These are phyloP conservation scores for Drosophila arawakana DNA, from an alignment of 1,140 invertebrate genomes.

Conservation along the genomic window DNA sequence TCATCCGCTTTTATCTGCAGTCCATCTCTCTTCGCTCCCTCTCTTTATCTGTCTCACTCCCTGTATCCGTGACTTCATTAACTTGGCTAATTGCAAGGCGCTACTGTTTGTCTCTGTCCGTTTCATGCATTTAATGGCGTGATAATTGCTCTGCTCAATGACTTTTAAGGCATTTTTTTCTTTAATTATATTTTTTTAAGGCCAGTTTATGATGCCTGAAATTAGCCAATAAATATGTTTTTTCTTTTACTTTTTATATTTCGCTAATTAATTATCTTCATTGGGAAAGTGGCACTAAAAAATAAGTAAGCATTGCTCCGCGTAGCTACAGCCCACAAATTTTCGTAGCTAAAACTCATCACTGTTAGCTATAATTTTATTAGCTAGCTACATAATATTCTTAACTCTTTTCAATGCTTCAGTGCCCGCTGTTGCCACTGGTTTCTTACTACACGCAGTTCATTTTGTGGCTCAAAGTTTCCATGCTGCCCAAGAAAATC, in stretches of 20 bases:
- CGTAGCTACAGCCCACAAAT: too few species aligned
- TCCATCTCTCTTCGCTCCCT: conserved; percentile 12
- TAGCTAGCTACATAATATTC: neutral
- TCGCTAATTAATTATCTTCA: too few species aligned
- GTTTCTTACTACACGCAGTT: conserved; percentile 23
- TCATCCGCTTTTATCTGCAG: too few species aligned
- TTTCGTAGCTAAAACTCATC: too few species aligned
- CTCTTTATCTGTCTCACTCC: conserved; percentile 41
- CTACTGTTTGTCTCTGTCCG: conserved; percentile 63
- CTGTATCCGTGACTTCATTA: conserved; percentile 72
- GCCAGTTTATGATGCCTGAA: conserved; percentile 31
- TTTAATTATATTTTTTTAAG: neutral
- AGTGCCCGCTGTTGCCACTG: neutral
- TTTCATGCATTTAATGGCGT: conserved; percentile 43
- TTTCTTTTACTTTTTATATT: neutral
- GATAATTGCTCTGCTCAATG: conserved; percentile 35
- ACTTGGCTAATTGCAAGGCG: conserved; percentile 70
- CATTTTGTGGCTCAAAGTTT: conserved; percentile 45
- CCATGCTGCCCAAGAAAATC: conserved; percentile 30
- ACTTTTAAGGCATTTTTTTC: conserved; percentile 37
- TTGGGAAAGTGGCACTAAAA: too few species aligned
- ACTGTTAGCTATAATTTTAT: too few species aligned
- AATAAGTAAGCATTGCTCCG: too few species aligned
- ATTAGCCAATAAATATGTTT: conserved; percentile 1
- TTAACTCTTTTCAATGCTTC: neutral